Base-by-base conservation (phyloP, 2,113 vertebrate genomes). In the Nesoenas mayeri region DNA sequence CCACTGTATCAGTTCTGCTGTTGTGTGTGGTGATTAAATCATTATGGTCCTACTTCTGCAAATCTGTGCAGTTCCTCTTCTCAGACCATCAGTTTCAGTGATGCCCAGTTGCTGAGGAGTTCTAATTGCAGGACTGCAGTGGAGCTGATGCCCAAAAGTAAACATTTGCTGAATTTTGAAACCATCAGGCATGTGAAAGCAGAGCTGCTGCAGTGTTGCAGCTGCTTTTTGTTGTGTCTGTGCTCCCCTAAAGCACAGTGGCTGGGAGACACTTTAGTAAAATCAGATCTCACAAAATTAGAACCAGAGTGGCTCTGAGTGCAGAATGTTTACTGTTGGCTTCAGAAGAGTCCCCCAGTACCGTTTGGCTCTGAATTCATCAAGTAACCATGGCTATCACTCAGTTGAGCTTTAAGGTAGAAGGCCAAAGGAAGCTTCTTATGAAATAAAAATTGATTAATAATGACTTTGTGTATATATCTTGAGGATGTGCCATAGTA, bases 371-470 rank as follows among this genome's bases (percentile, higher is more conserved):
- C 51, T 79, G 53, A 93, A 89, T 89, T 72, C 13, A 53, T 70
- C 62, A 54, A 25, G 20, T 69, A 53, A 47, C 29, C 21, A 4
- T 70, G 67, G 54, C 26, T 88, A 82, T 81, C 73, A 65, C 24
- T 77, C 71, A 50, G 54, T 13, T 87, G 67, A 88, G 64, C 67
- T 93, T 89, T 66, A 82, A 71, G 47, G 44, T 58, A 42, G 62
- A 91, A 91, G 64, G 67, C 75, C 38, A 9, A 88, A 82, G 54
- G 78, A 82, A 93, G 56, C 47, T 74, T 75, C 29, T 70, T 87
- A 32, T 1, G 12, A 66, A 95, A 91, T 93, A 93, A 90, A 95
- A 93, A 88, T 86, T 57, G 42, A 88, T 95, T 93, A 79, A 57
- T 90, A 96, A 95, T 96, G 12, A 91, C 95, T 94, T 69, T 10